phyloP scores from a whole-genome alignment of 2,888 invertebrate species.

The Drosophila greeni region DNA sequence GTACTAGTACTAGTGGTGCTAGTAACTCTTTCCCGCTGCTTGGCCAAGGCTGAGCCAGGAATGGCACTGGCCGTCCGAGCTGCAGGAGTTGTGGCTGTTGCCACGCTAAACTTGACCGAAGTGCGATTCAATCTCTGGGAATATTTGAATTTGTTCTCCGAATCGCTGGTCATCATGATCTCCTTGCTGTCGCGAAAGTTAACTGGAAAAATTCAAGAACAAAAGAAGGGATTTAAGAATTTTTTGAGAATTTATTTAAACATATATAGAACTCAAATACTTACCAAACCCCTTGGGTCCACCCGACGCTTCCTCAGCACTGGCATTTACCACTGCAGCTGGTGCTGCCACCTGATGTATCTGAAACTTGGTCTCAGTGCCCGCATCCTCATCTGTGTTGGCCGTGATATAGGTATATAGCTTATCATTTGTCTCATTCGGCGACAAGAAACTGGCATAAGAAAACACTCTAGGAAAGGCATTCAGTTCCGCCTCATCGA shows the following conservation, averaged over 20 bases:
- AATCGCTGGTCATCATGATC: slow-evolving; percentile 82
- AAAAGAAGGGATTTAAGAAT: too few species aligned
- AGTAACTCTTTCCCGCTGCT: slow-evolving; percentile 48
- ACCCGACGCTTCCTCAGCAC: slow-evolving; percentile 62
- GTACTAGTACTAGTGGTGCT: slow-evolving; percentile 3
- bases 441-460: slow-evolving; percentile 76
- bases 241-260: too few species aligned
- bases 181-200: slow-evolving; percentile 82
- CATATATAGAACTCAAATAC: too few species aligned
- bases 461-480: slow-evolving; percentile 75
- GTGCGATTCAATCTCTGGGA: slow-evolving; percentile 70
- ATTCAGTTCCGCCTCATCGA: slow-evolving; percentile 70
- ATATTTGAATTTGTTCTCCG: slow-evolving; percentile 78
- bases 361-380: slow-evolving; percentile 65
- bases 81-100: slow-evolving; percentile 65
- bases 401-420: slow-evolving; percentile 73
- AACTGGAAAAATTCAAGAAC: too few species aligned
- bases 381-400: slow-evolving; percentile 66
- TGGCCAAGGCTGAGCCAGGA: slow-evolving; percentile 53
- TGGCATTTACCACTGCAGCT: slow-evolving; percentile 25
- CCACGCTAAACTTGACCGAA: slow-evolving; percentile 48
- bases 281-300: slow-evolving; percentile 71
- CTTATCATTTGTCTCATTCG: slow-evolving; percentile 72
- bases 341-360: slow-evolving; percentile 63
- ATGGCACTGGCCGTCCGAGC: slow-evolving; percentile 63